A percentile compares a stretch with the other conserved stretches of the same genome.
Conservation (phyloP, 1,140 invertebrate species). For the Drosophila arizonae region DNA sequence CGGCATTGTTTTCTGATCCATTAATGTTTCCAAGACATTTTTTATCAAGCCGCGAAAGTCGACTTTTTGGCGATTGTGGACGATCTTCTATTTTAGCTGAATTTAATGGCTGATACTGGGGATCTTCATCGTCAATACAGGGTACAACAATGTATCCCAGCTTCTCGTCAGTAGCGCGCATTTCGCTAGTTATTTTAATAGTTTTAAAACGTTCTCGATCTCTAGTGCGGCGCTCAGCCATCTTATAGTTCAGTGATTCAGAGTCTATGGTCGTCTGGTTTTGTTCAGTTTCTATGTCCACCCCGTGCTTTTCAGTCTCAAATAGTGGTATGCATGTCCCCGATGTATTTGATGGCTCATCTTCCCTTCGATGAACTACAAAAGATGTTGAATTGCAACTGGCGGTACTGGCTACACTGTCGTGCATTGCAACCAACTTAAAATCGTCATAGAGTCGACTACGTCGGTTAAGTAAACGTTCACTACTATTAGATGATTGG, state of each 20-base stretch:
- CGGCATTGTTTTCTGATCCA: constrained; percentile 14
- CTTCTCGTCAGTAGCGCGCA: constrained; percentile 58
- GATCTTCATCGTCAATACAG: constrained; percentile 31
- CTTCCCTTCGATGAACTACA: constrained; percentile 62
- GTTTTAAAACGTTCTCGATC: constrained; percentile 82
- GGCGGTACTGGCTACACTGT: constrained; percentile 44
- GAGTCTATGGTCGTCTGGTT: constrained; percentile 27
- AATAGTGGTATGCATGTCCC: constrained; percentile 18
- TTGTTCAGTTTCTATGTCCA: background rate
- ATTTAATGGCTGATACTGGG: constrained; percentile 17
- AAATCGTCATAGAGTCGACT: constrained; percentile 81
- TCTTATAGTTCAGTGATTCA: constrained; percentile 56
- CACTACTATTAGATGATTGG: constrained; percentile 40
- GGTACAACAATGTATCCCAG: constrained; percentile 36
- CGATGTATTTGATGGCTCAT: constrained; percentile 10
- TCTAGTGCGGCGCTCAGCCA: constrained; percentile 66
- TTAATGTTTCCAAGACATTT: constrained; percentile 30
- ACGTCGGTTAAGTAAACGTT: constrained; percentile 72
- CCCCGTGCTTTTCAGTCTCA: constrained; percentile 23
- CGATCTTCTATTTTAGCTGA: background rate
- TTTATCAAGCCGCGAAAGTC: constrained; percentile 63
- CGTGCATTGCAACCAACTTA: constrained; percentile 67
- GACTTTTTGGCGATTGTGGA: constrained; percentile 38
- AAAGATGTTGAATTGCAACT: constrained; percentile 71
- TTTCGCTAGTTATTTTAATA: constrained; percentile 74